These are phyloP conservation scores for Andrena fulva DNA, from an alignment of 2,888 invertebrate species.

Conservation along the genomic window DNA sequence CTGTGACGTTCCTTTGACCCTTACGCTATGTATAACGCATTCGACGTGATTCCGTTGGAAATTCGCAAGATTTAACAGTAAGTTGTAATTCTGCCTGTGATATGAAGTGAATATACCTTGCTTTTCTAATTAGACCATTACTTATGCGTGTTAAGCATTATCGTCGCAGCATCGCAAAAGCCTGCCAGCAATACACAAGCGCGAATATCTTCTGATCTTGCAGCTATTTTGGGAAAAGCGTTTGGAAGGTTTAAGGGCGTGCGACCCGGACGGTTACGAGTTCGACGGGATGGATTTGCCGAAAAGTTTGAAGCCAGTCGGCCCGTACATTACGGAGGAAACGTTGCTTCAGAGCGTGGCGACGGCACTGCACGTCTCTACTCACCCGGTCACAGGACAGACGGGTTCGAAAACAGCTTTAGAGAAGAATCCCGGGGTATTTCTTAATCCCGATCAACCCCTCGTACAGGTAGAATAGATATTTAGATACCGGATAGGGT, in stretches of 20 bases:
- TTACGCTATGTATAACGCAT: constrained; percentile 18
- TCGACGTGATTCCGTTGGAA: neutral
- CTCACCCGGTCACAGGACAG: constrained; percentile 96
- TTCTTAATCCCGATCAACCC: constrained; percentile 98
- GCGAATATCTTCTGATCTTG: constrained; percentile 50
- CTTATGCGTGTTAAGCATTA: constrained; percentile 23
- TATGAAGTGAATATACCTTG: constrained; percentile 20
- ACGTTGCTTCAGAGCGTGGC: constrained; percentile 97
- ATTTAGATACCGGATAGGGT: constrained; percentile 48
- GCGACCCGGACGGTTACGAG: constrained; percentile 93
- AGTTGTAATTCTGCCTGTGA: constrained; percentile 33
- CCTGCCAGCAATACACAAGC: neutral
- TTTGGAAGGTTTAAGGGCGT: constrained; percentile 93
- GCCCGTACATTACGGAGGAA: constrained; percentile 94
- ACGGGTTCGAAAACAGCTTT: constrained; percentile 92
- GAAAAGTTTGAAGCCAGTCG: constrained; percentile 92
- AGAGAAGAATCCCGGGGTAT: constrained; percentile 96
- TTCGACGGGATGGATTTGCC: constrained; percentile 95
- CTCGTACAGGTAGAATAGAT: constrained; percentile 90
- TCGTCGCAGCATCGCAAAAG: neutral
- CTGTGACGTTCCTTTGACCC: neutral
- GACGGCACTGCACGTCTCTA: constrained; percentile 96
- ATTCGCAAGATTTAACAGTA: constrained; percentile 21
- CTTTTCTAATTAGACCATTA: constrained; percentile 31
- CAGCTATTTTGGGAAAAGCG: constrained; percentile 93